Evolutionary conservation across 2,888 invertebrate species (phyloP).

Genomic region (Aporophyla lueneburgensis): DNA sequence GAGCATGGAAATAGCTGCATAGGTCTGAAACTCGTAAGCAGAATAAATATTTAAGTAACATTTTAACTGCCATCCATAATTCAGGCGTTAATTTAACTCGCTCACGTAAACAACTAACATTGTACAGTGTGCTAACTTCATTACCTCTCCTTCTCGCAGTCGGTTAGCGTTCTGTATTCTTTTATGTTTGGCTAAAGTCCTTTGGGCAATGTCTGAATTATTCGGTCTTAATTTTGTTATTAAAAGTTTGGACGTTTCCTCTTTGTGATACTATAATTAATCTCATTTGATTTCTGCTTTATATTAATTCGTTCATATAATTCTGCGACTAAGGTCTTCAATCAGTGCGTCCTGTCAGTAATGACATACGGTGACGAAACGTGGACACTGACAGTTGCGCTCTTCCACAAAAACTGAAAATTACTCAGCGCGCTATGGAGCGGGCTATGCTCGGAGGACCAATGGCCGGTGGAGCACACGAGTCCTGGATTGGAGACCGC

Average conservation of each 20-base stretch:
- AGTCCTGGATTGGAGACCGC: too few relatives aligned
- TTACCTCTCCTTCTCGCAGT: constrained; percentile 40
- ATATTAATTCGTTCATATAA: not conserved
- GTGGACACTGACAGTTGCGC: too few relatives aligned
- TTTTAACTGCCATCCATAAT: constrained; percentile 65
- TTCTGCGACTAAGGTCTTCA: not conserved
- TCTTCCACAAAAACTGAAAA: too few relatives aligned
- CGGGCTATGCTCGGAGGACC: too few relatives aligned
- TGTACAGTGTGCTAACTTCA: constrained; percentile 55
- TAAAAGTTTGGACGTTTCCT: not conserved
- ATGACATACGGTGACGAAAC: too few relatives aligned
- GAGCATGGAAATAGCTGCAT: constrained; percentile 25
- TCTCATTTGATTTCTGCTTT: not conserved
- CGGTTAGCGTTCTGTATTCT: constrained; percentile 33
- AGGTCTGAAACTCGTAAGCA: constrained; percentile 26
- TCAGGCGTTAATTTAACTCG: constrained; percentile 62
- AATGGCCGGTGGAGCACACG: too few relatives aligned
- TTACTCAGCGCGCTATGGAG: too few relatives aligned
- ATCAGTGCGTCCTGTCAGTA: too few relatives aligned
- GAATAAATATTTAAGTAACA: constrained; percentile 68
- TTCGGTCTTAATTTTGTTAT: constrained; percentile 1
- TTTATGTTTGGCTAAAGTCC: constrained; percentile 11
- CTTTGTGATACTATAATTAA: not conserved
- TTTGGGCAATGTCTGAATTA: constrained; percentile 11
- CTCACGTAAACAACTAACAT: constrained; percentile 62